These are phyloP conservation scores for Zaprionus kolodkinae DNA, from an alignment of 1,140 invertebrate genomes.

Conservation along the genomic window DNA sequence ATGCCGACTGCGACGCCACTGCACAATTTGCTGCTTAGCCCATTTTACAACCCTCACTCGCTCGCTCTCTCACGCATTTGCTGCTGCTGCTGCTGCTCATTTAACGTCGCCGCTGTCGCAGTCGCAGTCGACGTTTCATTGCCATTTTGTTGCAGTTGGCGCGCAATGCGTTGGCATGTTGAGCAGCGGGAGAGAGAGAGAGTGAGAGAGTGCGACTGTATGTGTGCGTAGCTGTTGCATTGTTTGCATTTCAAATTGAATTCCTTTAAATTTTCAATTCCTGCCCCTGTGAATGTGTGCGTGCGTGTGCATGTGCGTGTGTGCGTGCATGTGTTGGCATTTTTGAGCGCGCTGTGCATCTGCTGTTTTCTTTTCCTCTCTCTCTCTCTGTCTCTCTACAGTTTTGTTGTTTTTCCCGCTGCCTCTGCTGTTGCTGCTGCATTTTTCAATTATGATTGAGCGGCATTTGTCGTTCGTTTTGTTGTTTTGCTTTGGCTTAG, in stretches of 20 bases:
- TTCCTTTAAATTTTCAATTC: slow-evolving; percentile 71
- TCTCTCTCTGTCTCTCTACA: slow-evolving; percentile 17
- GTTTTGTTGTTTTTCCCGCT: slow-evolving; percentile 58
- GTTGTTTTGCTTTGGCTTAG: slow-evolving; percentile 78
- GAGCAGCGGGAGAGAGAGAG: not conserved
- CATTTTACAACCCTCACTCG: slow-evolving; percentile 37
- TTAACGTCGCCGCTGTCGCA: slow-evolving; percentile 22
- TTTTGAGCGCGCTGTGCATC: slow-evolving; percentile 71
- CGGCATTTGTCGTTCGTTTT: slow-evolving; percentile 78
- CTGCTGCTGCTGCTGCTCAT: slow-evolving; percentile 2
- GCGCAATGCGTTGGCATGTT: slow-evolving; percentile 56
- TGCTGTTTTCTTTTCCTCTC: slow-evolving; percentile 68
- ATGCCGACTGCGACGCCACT: slow-evolving; percentile 14
- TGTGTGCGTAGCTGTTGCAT: slow-evolving; percentile 53
- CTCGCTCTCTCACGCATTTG: slow-evolving; percentile 6
- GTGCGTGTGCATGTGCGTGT: slow-evolving; percentile 18
- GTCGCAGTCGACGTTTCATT: slow-evolving; percentile 58
- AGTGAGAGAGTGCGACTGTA: slow-evolving; percentile 36
- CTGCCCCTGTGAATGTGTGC: slow-evolving; percentile 41
- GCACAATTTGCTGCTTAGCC: slow-evolving; percentile 7
- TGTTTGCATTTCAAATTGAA: slow-evolving; percentile 81
- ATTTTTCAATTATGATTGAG: slow-evolving; percentile 82
- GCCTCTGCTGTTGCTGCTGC: slow-evolving; percentile 51
- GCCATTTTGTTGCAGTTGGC: slow-evolving; percentile 80
- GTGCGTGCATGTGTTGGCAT: slow-evolving; percentile 62